Conservation (phyloP, 2,113 vertebrate genomes). For the Theristicus caerulescens region DNA sequence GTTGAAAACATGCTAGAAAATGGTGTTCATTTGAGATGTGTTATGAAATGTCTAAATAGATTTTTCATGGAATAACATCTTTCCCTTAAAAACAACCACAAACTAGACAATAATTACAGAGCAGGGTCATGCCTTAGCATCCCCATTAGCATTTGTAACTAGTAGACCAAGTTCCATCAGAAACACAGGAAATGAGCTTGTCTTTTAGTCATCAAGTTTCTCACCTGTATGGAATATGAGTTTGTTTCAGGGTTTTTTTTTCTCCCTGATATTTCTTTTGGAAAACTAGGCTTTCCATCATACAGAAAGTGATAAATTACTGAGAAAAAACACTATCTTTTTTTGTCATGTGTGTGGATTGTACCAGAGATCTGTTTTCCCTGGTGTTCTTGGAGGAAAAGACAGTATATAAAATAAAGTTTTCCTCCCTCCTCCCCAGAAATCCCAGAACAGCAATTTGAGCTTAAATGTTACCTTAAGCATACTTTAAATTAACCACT, state of each 20-base stretch:
- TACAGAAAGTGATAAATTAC: conserved; percentile 71
- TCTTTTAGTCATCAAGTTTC: background rate
- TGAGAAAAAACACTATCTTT: conserved; percentile 42
- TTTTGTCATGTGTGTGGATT: conserved; percentile 53
- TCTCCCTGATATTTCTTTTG: conserved; percentile 61
- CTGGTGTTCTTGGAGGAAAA: conserved; percentile 17
- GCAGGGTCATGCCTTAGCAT: conserved; percentile 38
- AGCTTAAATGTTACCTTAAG: conserved; percentile 45
- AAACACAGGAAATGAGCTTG: conserved; percentile 45
- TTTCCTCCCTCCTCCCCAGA: background rate
- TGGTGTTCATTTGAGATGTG: conserved; percentile 63
- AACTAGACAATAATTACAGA: conserved; percentile 48
- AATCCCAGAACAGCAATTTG: conserved; percentile 45
- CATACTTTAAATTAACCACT: conserved; percentile 44
- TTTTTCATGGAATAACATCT: conserved; percentile 51
- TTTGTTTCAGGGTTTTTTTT: conserved; percentile 1
- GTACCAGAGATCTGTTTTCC: conserved; percentile 44
- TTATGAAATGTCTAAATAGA: conserved; percentile 62
- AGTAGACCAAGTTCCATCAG: conserved; percentile 18
- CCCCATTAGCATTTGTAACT: conserved; percentile 31
- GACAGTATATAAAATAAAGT: conserved; percentile 34
- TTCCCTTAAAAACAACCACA: background rate
- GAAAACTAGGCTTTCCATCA: conserved; percentile 73
- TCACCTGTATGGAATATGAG: conserved; percentile 41
- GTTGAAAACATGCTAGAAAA: conserved; percentile 68